A percentile compares a stretch with the other conserved stretches of the same genome.
Evolutionary conservation across 2,888 invertebrate genomes (phyloP).

Genomic region (Ceraclea dissimilis): DNA sequence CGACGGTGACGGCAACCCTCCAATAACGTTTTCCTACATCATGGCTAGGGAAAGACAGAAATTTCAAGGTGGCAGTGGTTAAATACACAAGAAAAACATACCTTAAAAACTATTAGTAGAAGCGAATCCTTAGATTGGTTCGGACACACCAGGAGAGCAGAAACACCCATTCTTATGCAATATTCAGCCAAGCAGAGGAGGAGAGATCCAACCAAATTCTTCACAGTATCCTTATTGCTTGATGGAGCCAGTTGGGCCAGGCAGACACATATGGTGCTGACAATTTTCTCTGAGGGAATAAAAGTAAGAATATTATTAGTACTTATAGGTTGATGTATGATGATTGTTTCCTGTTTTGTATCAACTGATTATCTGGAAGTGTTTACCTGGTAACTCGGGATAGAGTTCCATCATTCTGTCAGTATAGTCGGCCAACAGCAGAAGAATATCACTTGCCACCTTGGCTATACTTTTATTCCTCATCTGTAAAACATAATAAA

Average conservation of each 20-base stretch:
- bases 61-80: no score
- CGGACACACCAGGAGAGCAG: constrained; percentile 51
- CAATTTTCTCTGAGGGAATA: constrained; percentile 45
- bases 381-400: constrained; percentile 64
- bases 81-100: constrained; percentile 31
- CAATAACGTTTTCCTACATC: no score
- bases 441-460: constrained; percentile 73
- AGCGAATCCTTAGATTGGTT: constrained; percentile 40
- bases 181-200: constrained; percentile 89
- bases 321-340: no score
- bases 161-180: constrained; percentile 77
- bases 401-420: constrained; percentile 61
- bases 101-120: constrained; percentile 66
- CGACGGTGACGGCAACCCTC: no score
- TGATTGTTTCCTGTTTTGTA: no score
- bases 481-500: constrained; percentile 49
- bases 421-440: constrained; percentile 73
- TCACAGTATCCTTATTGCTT: constrained; percentile 52
- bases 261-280: constrained; percentile 49
- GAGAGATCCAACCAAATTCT: constrained; percentile 70
- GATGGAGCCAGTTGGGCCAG: constrained; percentile 43
- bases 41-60: no score
- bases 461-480: constrained; percentile 75
- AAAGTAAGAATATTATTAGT: no score
- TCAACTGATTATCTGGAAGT: no score